Conservation (phyloP, 37 sponge, comb jelly and placozoan species). For the Diacarnus erythraeanus region DNA sequence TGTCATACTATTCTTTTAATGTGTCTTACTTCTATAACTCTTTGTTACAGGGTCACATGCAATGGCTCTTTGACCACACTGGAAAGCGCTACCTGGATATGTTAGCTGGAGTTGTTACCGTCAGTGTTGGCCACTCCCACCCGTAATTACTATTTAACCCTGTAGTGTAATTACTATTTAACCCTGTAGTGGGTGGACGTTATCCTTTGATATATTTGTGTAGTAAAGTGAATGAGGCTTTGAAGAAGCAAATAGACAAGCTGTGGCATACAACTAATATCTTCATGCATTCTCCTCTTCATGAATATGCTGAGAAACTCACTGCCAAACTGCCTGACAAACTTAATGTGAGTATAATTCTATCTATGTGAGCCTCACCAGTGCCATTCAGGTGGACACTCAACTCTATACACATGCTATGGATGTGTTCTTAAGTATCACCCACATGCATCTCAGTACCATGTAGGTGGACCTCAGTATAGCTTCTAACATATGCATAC, state of each 20-base stretch:
- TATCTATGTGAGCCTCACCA: too few species aligned
- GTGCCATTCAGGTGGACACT: too few species aligned
- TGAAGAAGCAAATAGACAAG: conserved; percentile 67
- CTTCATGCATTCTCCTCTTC: conserved; percentile 79
- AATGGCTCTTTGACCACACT: conserved; percentile 89
- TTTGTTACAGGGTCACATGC: conserved; percentile 78
- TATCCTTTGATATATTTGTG: not conserved
- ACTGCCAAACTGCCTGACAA: conserved; percentile 76
- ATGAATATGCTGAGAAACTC: conserved; percentile 84
- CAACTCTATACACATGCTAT: too few species aligned
- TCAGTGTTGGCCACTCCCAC: conserved; percentile 95
- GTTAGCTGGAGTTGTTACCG: conserved; percentile 89
- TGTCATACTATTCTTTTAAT: too few species aligned
- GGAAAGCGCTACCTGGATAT: conserved; percentile 91
- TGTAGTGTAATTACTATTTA: too few species aligned
- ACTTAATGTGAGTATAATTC: conserved; percentile 57
- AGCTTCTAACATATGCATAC: too few species aligned
- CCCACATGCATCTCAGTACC: too few species aligned
- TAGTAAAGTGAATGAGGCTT: conserved; percentile 60
- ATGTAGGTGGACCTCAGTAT: too few species aligned
- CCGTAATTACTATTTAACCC: conserved; percentile 79
- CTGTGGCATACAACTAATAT: conserved; percentile 94
- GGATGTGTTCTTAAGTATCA: too few species aligned
- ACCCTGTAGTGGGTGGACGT: too few species aligned
- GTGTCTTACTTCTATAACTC: too few species aligned